Conservation (phyloP, 2,888 invertebrate species). For the Leptopilina myrica region DNA sequence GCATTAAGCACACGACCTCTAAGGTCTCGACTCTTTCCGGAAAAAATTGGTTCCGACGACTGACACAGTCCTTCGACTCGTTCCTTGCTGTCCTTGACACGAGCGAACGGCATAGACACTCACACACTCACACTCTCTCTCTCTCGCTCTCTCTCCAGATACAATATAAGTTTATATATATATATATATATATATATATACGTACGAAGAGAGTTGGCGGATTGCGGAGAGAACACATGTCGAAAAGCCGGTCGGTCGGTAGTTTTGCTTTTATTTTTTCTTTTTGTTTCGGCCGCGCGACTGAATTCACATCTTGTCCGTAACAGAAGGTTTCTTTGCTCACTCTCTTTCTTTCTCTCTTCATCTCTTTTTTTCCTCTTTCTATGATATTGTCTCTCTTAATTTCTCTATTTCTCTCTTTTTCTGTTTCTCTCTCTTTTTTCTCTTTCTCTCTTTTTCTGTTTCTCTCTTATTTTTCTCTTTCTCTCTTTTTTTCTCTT, state of each 20-base stretch:
- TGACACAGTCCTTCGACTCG: slow-evolving; percentile 67
- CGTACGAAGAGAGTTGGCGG: slow-evolving; percentile 45
- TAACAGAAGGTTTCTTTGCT: slow-evolving; percentile 45
- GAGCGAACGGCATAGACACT: slow-evolving; percentile 61
- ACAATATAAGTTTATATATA: too few species aligned
- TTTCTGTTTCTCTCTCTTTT: too few species aligned
- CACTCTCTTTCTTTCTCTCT: slow-evolving; percentile 1
- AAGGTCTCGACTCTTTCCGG: slow-evolving; percentile 55
- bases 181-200: slow-evolving; percentile 25
- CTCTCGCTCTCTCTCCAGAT: slow-evolving; percentile 30
- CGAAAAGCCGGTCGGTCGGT: slow-evolving; percentile 55
- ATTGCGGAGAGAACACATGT: slow-evolving; percentile 46
- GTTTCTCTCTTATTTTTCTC: too few species aligned
- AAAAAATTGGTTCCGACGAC: slow-evolving; percentile 60
- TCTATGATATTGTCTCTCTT: too few species aligned
- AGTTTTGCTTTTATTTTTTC: slow-evolving; percentile 53
- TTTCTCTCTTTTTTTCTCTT: too few species aligned
- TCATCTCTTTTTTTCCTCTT: too few species aligned
- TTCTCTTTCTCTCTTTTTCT: too few species aligned
- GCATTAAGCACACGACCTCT: slow-evolving; percentile 50
- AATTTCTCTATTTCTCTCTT: too few species aligned
- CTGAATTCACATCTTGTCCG: slow-evolving; percentile 54
- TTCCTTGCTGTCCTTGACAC: slow-evolving; percentile 72
- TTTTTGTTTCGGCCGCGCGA: slow-evolving; percentile 51
- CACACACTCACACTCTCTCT: slow-evolving; percentile 28